phyloP scores from a whole-genome alignment of 2,888 invertebrate species.

The Plebejus anna region DNA sequence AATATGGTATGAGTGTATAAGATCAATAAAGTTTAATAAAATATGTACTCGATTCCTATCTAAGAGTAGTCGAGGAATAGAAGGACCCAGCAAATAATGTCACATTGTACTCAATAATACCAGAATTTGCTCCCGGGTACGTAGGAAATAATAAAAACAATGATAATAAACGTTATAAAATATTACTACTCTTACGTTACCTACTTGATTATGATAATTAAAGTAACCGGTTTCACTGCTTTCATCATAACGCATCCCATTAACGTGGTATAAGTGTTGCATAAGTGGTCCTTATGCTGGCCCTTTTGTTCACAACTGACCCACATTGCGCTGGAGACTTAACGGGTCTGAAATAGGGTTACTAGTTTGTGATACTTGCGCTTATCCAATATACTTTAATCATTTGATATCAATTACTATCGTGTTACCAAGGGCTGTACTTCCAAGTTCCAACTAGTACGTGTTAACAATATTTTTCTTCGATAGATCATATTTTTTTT shows the following conservation, averaged over 20 bases:
- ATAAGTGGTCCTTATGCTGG: conserved; percentile 50
- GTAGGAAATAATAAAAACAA: not conserved
- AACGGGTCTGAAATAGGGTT: conserved; percentile 44
- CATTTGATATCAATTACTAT: not conserved
- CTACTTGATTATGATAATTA: conserved; percentile 12
- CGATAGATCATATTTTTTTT: not conserved
- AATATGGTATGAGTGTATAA: not conserved
- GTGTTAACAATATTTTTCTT: not conserved
- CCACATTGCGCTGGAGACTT: conserved; percentile 56
- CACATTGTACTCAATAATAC: not conserved
- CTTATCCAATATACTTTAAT: conserved; percentile 27
- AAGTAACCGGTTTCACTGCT: not conserved
- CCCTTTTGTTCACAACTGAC: conserved; percentile 63
- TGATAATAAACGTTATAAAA: not conserved
- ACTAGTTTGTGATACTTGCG: conserved; percentile 31
- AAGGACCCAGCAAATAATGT: not conserved
- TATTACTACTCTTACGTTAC: conserved; percentile 19
- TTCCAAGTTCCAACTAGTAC: not conserved
- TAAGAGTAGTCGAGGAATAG: too few relatives aligned
- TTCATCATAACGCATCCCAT: conserved; percentile 2
- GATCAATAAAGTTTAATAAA: too few relatives aligned
- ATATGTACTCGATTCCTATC: too few relatives aligned
- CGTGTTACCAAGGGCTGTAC: not conserved
- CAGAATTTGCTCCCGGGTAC: not conserved
- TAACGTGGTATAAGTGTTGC: conserved; percentile 7